These are phyloP conservation scores for Colletes collaris DNA, from an alignment of 2,888 invertebrate species.

Conservation along the genomic window DNA sequence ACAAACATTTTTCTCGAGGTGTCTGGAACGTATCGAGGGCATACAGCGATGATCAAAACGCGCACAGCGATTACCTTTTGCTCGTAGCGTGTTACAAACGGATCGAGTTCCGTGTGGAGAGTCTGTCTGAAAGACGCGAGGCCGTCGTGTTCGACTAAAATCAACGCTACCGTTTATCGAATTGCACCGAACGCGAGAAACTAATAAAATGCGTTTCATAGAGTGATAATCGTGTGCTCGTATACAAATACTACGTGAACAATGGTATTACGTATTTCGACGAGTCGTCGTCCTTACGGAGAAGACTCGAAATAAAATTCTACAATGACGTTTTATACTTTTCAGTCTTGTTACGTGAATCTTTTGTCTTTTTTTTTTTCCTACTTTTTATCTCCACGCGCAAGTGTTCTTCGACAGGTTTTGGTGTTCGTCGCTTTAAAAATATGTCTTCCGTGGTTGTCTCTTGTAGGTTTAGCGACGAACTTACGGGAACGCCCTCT, in stretches of 20 bases:
- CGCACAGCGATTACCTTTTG: constrained; percentile 2
- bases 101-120: not conserved
- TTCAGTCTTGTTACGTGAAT: constrained; percentile 45
- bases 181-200: not conserved
- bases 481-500: constrained; percentile 16
- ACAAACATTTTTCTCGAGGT: not conserved
- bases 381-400: not conserved
- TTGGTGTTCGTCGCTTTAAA: not conserved
- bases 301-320: constrained; percentile 29
- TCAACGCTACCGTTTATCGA: not conserved
- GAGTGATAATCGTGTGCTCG: constrained; percentile 19
- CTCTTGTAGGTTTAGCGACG: not conserved
- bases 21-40: not conserved
- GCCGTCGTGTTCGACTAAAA: not conserved
- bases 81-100: constrained; percentile 4
- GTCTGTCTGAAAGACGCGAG: not conserved
- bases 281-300: constrained; percentile 1
- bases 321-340: constrained; percentile 19
- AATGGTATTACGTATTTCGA: constrained; percentile 21
- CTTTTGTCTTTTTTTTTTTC: constrained; percentile 7
- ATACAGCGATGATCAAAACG: not conserved
- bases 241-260: constrained; percentile 21
- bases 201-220: constrained; percentile 24
- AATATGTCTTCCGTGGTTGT: not conserved
- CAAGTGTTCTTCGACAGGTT: not conserved